phyloP scores from a whole-genome alignment of 2,888 invertebrate species.

The Hypsopygia costalis region DNA sequence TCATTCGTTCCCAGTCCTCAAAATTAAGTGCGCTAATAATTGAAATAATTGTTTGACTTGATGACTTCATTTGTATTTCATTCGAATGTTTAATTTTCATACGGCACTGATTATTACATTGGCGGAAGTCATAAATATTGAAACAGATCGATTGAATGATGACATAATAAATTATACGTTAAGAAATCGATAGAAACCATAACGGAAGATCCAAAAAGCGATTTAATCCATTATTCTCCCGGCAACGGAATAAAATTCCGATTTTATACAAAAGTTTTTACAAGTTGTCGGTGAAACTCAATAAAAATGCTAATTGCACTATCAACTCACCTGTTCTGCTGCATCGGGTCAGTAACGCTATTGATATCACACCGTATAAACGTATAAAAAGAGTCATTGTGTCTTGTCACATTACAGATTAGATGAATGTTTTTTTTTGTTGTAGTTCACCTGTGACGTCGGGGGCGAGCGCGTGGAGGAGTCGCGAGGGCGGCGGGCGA shows the following conservation, averaged over 20 bases:
- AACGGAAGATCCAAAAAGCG: background rate
- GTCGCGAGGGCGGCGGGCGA: slow-evolving; percentile 41
- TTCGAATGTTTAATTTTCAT: background rate
- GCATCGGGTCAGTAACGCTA: slow-evolving; percentile 64
- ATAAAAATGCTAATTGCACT: slow-evolving; percentile 69
- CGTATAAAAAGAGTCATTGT: slow-evolving; percentile 77
- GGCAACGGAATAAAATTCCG: slow-evolving; percentile 26
- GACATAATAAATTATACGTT: no score
- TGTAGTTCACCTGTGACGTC: slow-evolving; percentile 57
- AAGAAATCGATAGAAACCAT: background rate
- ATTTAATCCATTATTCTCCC: slow-evolving; percentile 18
- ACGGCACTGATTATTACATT: background rate
- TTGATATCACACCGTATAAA: slow-evolving; percentile 74
- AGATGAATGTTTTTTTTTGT: slow-evolving; percentile 24
- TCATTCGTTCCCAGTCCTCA: background rate
- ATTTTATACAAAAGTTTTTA: slow-evolving; percentile 46
- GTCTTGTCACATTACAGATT: slow-evolving; percentile 45
- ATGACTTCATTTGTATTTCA: background rate
- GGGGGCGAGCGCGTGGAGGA: slow-evolving; percentile 43
- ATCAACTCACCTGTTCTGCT: slow-evolving; percentile 68
- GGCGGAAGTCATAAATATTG: no score
- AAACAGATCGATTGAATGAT: no score
- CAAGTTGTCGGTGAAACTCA: slow-evolving; percentile 47
- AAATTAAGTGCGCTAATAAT: background rate
- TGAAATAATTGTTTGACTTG: background rate